These are phyloP conservation scores for Periophthalmodon schlosseri DNA, from an alignment of 2,113 vertebrate genomes.

Conservation along the genomic window DNA sequence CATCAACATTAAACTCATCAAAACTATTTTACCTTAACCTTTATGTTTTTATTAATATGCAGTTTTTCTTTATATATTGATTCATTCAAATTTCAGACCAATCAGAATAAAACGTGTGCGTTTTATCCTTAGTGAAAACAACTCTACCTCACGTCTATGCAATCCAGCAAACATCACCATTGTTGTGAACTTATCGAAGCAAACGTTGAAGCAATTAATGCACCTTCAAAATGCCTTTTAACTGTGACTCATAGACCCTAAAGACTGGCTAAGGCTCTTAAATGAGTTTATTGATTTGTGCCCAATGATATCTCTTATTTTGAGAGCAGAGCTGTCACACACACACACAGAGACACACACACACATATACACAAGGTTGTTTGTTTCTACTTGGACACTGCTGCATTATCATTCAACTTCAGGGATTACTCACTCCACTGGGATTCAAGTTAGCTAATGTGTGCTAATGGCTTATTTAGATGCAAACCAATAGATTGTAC, in stretches of 20 bases:
- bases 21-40: too few species aligned
- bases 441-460: constrained; percentile 6
- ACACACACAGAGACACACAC: not conserved
- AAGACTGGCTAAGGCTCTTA: constrained; percentile 63
- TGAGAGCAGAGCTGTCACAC: constrained; percentile 4
- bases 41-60: too few species aligned
- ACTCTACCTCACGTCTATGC: not conserved
- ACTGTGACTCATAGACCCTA: constrained; percentile 38
- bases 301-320: constrained; percentile 16
- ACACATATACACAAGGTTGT: not conserved
- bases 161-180: not conserved
- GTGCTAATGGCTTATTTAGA: not conserved
- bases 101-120: too few species aligned
- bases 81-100: too few species aligned
- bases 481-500: not conserved
- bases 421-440: not conserved
- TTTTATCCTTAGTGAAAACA: not conserved
- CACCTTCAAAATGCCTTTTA: constrained; percentile 48
- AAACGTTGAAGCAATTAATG: constrained; percentile 49
- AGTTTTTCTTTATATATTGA: too few species aligned
- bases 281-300: constrained; percentile 69
- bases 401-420: not conserved
- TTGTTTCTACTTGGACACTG: not conserved
- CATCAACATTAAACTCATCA: too few species aligned
- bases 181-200: constrained; percentile 17